A percentile compares a stretch with the other conserved stretches of the same genome.
Conservation (phyloP, 1,140 invertebrate genomes). For the Drosophila mojavensis region DNA sequence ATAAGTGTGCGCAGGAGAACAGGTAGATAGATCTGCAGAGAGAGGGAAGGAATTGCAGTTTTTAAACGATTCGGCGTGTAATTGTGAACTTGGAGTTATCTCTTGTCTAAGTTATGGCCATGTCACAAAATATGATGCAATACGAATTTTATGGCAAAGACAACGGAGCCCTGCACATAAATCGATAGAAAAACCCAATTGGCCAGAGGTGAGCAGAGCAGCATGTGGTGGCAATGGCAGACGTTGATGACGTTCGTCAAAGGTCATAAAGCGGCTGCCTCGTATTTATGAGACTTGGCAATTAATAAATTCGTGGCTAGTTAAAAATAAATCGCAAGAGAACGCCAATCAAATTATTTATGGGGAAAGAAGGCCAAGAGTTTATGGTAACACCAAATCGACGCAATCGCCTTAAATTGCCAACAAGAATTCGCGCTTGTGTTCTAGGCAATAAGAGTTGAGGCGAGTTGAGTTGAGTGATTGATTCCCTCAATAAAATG, state of each 20-base stretch:
- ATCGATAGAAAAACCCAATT: constrained; percentile 14
- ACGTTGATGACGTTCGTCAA: constrained; percentile 37
- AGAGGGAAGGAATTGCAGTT: constrained; percentile 12
- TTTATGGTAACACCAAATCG: constrained; percentile 35
- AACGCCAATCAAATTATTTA: constrained; percentile 51
- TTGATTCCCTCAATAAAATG: constrained; percentile 60
- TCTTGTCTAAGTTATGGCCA: constrained; percentile 63
- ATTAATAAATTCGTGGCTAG: constrained; percentile 81
- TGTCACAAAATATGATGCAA: constrained; percentile 67
- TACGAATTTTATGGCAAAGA: constrained; percentile 51
- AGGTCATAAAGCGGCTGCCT: constrained; percentile 70
- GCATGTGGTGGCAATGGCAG: constrained; percentile 45
- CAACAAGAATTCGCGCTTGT: constrained; percentile 48
- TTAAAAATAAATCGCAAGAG: constrained; percentile 61
- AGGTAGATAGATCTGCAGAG: constrained; percentile 20
- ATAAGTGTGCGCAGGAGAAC: constrained; percentile 5
- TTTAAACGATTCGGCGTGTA: constrained; percentile 36
- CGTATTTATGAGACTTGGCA: constrained; percentile 66
- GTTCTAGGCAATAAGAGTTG: constrained; percentile 36
- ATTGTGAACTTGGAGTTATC: constrained; percentile 23
- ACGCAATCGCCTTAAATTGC: constrained; percentile 30
- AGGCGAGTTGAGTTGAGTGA: constrained; percentile 39
- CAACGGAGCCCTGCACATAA: constrained; percentile 47
- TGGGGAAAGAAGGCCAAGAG: constrained; percentile 5
- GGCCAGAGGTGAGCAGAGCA: constrained; percentile 1